Conservation (phyloP, 1,140 invertebrate genomes). For the Halyomorpha halys region DNA sequence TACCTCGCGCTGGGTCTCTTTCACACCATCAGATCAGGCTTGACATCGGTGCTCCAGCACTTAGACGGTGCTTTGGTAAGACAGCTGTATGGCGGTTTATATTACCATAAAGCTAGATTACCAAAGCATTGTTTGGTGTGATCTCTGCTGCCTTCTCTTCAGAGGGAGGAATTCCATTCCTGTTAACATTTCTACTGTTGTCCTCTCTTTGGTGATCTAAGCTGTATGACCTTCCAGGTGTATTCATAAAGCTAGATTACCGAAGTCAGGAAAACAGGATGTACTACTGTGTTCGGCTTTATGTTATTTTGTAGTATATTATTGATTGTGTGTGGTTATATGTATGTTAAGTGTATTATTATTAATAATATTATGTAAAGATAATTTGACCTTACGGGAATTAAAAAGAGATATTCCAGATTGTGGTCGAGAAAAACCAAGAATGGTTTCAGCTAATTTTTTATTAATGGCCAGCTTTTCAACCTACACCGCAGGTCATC, state of each 20-base stretch:
- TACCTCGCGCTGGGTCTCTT: conserved; percentile 26
- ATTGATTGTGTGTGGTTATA: too few relatives aligned
- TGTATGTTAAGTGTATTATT: too few relatives aligned
- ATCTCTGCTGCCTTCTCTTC: not conserved
- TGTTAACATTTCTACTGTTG: conserved; percentile 32
- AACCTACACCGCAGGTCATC: too few relatives aligned
- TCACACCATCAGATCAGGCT: not conserved
- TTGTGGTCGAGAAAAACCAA: too few relatives aligned
- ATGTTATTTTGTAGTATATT: too few relatives aligned
- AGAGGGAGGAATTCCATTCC: not conserved
- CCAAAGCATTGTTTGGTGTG: conserved; percentile 41
- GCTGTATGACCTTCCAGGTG: conserved; percentile 69
- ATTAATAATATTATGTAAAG: too few relatives aligned
- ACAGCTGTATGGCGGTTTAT: conserved; percentile 40
- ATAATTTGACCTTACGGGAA: too few relatives aligned
- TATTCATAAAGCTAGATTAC: conserved; percentile 89
- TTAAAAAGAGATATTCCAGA: too few relatives aligned
- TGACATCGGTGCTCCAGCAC: conserved; percentile 7
- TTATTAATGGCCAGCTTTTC: too few relatives aligned
- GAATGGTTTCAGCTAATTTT: too few relatives aligned
- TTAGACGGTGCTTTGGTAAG: conserved; percentile 39
- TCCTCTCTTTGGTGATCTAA: conserved; percentile 84
- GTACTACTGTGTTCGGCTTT: conserved; percentile 35
- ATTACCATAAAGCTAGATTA: conserved; percentile 49
- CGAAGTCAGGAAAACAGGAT: conserved; percentile 62